These are phyloP conservation scores for Gymnothorax reevesii DNA, from an alignment of 2,797 vertebrate genomes.

Conservation along the genomic window DNA sequence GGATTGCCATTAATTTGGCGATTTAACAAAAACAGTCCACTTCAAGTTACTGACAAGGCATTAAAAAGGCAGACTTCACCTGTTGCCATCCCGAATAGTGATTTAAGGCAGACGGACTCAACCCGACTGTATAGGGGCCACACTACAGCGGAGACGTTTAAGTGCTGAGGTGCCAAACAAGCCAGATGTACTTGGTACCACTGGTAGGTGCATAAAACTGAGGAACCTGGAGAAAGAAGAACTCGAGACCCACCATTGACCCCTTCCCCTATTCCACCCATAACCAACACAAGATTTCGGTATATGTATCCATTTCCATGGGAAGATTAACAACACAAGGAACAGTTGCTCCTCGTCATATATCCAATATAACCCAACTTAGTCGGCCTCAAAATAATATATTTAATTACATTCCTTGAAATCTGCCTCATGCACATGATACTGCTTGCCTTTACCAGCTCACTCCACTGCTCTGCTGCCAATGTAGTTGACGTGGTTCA, in stretches of 20 bases:
- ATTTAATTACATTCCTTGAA: conserved; percentile 69
- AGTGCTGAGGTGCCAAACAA: conserved; percentile 47
- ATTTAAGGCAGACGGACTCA: conserved; percentile 6
- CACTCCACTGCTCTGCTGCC: conserved; percentile 62
- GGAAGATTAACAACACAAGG: neutral
- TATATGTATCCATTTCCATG: conserved; percentile 8
- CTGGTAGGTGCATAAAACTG: conserved; percentile 58
- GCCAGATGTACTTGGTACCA: conserved; percentile 55
- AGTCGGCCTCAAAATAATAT: conserved; percentile 35
- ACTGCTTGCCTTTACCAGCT: conserved; percentile 64
- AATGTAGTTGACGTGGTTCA: conserved; percentile 46
- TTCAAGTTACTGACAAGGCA: conserved; percentile 22
- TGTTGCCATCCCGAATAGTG: conserved; percentile 12
- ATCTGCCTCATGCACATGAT: conserved; percentile 70
- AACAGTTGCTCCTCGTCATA: conserved; percentile 22
- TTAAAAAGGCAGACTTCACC: conserved; percentile 10
- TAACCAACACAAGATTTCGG: no score
- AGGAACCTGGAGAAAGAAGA: conserved; percentile 74
- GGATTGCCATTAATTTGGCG: neutral
- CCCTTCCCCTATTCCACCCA: conserved; percentile 47
- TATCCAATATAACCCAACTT: conserved; percentile 19
- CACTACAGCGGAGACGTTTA: conserved; percentile 56
- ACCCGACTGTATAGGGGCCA: conserved; percentile 43
- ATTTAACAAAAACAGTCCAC: neutral
- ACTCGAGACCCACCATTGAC: conserved; percentile 66